phyloP scores from a whole-genome alignment of 2,888 invertebrate genomes.

The Drosophila formosana region DNA sequence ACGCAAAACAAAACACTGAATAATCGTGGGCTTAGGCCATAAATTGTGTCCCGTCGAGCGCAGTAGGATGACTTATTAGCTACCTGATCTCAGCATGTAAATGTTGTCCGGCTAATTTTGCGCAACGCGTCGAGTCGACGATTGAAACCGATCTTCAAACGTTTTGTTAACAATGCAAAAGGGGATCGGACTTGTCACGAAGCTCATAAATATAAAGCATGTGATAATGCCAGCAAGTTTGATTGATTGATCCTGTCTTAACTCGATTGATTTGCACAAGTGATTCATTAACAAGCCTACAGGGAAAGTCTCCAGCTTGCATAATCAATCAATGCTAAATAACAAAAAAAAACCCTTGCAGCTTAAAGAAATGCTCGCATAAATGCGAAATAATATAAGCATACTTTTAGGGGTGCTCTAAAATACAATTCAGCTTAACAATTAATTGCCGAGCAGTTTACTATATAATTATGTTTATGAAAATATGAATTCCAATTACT shows the following conservation, averaged over 20 bases:
- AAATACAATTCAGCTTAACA: background rate
- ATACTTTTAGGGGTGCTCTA: constrained; percentile 1
- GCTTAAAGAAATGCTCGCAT: too few species aligned
- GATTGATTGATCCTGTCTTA: background rate
- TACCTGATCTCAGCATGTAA: background rate
- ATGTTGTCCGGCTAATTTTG: background rate
- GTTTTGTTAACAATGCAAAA: background rate
- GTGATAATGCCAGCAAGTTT: background rate
- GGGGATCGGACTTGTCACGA: background rate
- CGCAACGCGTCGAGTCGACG: background rate
- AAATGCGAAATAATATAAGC: background rate
- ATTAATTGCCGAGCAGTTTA: too few species aligned
- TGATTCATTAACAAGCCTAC: background rate
- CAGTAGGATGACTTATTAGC: constrained; percentile 14
- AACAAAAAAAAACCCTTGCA: too few species aligned
- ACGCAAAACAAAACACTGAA: constrained; percentile 1
- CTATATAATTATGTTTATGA: too few species aligned
- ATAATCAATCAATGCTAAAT: background rate
- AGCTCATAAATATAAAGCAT: background rate
- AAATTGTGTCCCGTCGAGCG: constrained; percentile 14
- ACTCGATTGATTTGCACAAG: background rate
- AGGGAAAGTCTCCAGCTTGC: background rate
- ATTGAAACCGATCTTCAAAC: background rate
- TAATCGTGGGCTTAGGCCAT: constrained; percentile 17
- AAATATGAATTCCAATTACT: too few species aligned